Evolutionary conservation across 2,888 invertebrate genomes (phyloP).

Genomic region (Hyposoter didymator): DNA sequence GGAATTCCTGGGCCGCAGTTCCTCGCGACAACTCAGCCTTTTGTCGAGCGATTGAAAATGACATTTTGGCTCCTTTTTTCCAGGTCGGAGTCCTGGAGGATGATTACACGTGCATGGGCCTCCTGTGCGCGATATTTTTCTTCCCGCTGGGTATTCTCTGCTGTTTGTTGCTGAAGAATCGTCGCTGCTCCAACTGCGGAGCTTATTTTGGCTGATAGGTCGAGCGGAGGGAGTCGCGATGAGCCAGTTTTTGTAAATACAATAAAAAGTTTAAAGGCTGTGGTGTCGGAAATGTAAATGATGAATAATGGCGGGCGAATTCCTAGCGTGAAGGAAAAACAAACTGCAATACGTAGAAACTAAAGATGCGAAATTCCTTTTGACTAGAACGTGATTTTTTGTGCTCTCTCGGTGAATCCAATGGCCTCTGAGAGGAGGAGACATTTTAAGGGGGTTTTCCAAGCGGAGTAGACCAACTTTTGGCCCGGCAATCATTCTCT

Average conservation of each 20-base stretch:
- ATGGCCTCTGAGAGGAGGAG: slow-evolving; percentile 2
- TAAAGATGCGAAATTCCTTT: slow-evolving; percentile 25
- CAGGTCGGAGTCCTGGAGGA: slow-evolving; percentile 93
- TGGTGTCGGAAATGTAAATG: slow-evolving; percentile 37
- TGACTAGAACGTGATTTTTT: slow-evolving; percentile 23
- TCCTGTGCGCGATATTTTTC: slow-evolving; percentile 93
- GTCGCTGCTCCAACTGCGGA: slow-evolving; percentile 94
- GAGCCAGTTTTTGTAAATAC: slow-evolving; percentile 44
- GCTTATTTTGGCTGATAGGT: slow-evolving; percentile 89
- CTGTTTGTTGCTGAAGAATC: slow-evolving; percentile 93
- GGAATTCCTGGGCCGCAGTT: background rate
- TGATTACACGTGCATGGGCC: slow-evolving; percentile 93
- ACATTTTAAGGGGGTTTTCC: background rate
- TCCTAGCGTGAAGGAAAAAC: background rate
- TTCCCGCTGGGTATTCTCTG: slow-evolving; percentile 95
- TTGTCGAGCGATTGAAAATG: background rate
- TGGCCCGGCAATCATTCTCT: background rate
- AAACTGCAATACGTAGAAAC: background rate
- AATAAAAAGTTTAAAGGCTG: slow-evolving; percentile 38
- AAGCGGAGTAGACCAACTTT: background rate
- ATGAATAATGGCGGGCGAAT: background rate
- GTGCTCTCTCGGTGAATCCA: slow-evolving; percentile 47
- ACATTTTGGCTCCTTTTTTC: slow-evolving; percentile 52
- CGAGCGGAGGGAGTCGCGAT: background rate
- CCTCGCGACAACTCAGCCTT: background rate